Conservation (phyloP, 2,888 invertebrate genomes). For the Epirrhoe tristata region DNA sequence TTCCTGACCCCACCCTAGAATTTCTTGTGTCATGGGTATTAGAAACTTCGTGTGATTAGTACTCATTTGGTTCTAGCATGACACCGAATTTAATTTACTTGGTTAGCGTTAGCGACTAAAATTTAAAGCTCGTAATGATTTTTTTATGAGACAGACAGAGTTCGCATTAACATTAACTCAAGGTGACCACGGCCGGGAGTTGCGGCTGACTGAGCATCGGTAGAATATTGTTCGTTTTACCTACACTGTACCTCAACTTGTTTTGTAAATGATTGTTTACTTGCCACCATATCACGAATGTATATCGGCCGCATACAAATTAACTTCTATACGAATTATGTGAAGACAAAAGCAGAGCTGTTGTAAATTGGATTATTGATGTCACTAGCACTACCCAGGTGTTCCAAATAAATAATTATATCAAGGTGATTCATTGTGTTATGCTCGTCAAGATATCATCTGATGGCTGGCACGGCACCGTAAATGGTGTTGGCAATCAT, state of each 20-base stretch:
- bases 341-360: conserved; percentile 24
- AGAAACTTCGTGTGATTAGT: background rate
- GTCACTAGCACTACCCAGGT: conserved; percentile 16
- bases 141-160: conserved; percentile 68
- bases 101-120: conserved; percentile 48
- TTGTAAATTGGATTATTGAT: conserved; percentile 22
- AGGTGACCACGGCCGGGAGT: conserved; percentile 80
- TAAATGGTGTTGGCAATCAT: conserved; percentile 17
- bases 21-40: too few species aligned
- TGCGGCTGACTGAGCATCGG: conserved; percentile 81
- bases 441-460: conserved; percentile 19
- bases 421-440: conserved; percentile 16
- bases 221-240: conserved; percentile 64
- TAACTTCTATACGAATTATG: conserved; percentile 32
- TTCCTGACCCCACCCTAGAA: too few species aligned
- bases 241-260: conserved; percentile 61
- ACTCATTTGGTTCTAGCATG: background rate
- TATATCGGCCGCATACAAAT: conserved; percentile 39
- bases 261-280: conserved; percentile 51
- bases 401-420: conserved; percentile 18
- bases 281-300: conserved; percentile 42
- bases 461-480: conserved; percentile 13
- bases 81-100: conserved; percentile 4
- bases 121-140: conserved; percentile 68
- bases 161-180: conserved; percentile 82